A percentile compares a stretch with the other conserved stretches of the same genome.
Conservation (phyloP, 2,113 vertebrate species). For the Psilopsiagon aurifrons region DNA sequence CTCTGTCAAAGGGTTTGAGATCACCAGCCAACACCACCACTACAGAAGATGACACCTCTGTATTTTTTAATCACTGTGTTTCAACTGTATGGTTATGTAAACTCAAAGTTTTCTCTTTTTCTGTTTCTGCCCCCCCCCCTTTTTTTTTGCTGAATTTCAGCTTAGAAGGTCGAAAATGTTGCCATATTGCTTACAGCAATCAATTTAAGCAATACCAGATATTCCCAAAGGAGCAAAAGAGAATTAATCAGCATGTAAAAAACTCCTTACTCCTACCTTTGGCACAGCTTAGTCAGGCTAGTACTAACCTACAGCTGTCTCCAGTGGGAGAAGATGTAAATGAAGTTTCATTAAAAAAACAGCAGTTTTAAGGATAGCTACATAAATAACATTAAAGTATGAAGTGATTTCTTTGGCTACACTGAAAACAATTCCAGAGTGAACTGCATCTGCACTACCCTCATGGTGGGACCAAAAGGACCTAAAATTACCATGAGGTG, state of each 20-base stretch:
- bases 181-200: conserved; percentile 73
- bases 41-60: not conserved
- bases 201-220: conserved; percentile 74
- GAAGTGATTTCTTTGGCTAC: not conserved
- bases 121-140: not conserved
- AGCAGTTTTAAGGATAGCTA: conserved; percentile 62
- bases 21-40: not conserved
- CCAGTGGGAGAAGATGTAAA: conserved; percentile 71
- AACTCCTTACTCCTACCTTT: conserved; percentile 74
- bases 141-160: conserved; percentile 49
- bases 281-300: conserved; percentile 73
- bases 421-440: not conserved
- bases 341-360: conserved; percentile 62
- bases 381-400: conserved; percentile 44
- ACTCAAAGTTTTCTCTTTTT: not conserved
- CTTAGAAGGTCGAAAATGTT: conserved; percentile 73
- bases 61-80: not conserved
- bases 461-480: not conserved
- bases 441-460: not conserved
- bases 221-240: conserved; percentile 66
- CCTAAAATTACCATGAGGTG: not conserved
- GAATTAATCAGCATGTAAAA: conserved; percentile 75
- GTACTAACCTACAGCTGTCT: conserved; percentile 74
- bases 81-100: conserved; percentile 23
- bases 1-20: not conserved